Conservation (phyloP, 2,797 vertebrate species). For the Amniataba percoides region DNA sequence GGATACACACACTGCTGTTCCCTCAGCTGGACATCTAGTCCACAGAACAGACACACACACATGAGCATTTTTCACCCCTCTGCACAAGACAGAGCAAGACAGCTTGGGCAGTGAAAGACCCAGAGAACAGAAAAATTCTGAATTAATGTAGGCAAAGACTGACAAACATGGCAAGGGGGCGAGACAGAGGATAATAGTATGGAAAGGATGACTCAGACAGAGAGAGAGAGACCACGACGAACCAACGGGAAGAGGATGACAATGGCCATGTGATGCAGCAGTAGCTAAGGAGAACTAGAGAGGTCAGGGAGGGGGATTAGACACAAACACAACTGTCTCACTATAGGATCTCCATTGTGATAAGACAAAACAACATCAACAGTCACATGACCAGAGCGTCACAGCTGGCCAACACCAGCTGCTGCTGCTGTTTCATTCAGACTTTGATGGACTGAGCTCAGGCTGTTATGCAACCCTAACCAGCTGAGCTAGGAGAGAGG, state of each 20-base stretch:
- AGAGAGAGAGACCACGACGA: conserved; percentile 15
- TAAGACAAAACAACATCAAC: conserved; percentile 26
- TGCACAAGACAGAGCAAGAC: conserved; percentile 17
- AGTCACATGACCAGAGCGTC: conserved; percentile 56
- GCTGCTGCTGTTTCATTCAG: conserved; percentile 48
- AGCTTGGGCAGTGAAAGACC: conserved; percentile 5
- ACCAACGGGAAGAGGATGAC: conserved; percentile 32
- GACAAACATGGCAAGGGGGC: not conserved
- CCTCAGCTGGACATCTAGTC: conserved; percentile 41
- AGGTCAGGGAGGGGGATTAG: conserved; percentile 25
- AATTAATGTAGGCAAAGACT: conserved; percentile 16
- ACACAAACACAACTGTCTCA: conserved; percentile 36
- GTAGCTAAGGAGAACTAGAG: conserved; percentile 42
- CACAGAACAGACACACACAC: not conserved
- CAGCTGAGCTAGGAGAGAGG: conserved; percentile 21
- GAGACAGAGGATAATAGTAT: not conserved
- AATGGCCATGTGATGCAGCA: conserved; percentile 46
- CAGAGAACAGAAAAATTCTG: conserved; percentile 1
- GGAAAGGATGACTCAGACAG: conserved; percentile 33
- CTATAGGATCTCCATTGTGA: conserved; percentile 37
- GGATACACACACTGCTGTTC: conserved; percentile 18
- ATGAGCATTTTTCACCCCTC: conserved; percentile 2
- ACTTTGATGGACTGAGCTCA: conserved; percentile 38
- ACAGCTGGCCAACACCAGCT: conserved; percentile 45
- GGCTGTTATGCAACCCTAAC: conserved; percentile 49